These are phyloP conservation scores for Sphinx pinastri DNA, from an alignment of 2,888 invertebrate species.

Conservation along the genomic window DNA sequence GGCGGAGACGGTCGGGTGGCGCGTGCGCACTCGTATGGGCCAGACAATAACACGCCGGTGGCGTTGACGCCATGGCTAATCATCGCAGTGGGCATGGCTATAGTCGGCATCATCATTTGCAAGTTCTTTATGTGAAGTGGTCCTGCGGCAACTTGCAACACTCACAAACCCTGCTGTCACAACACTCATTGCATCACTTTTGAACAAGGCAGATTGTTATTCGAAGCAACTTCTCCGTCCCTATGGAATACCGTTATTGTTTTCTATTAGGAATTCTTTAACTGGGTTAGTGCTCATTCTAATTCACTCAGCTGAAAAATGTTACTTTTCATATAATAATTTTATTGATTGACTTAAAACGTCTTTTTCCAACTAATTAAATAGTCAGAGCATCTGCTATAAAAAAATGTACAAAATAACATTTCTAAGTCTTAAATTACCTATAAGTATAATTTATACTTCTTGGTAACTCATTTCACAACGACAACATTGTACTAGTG, in stretches of 20 bases:
- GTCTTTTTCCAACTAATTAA: not conserved
- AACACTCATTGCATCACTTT: slow-evolving; percentile 61
- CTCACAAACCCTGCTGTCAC: slow-evolving; percentile 64
- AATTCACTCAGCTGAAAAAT: not conserved
- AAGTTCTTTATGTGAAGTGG: slow-evolving; percentile 91
- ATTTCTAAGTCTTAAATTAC: slow-evolving; percentile 7
- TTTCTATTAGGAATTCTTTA: not conserved
- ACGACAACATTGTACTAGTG: not conserved
- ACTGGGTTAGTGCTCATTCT: not conserved
- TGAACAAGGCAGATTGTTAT: slow-evolving; percentile 60
- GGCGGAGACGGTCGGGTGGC: slow-evolving; percentile 64
- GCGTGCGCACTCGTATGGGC: slow-evolving; percentile 73
- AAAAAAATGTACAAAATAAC: not conserved
- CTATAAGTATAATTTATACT: slow-evolving; percentile 1
- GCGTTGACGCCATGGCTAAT: slow-evolving; percentile 86
- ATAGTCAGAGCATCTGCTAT: not conserved
- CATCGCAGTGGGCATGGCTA: slow-evolving; percentile 86
- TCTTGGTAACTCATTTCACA: not conserved
- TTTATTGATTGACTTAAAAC: not conserved
- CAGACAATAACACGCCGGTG: slow-evolving; percentile 84
- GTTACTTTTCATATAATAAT: not conserved
- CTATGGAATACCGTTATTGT: not conserved
- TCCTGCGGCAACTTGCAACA: slow-evolving; percentile 59
- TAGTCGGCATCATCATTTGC: slow-evolving; percentile 90
- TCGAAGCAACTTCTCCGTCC: slow-evolving; percentile 28